Evolutionary conservation across 2,113 vertebrate genomes (phyloP), one percentile per base, ranked within the genome.

Genomic region (Beaufortia kweichowensis): DNA sequence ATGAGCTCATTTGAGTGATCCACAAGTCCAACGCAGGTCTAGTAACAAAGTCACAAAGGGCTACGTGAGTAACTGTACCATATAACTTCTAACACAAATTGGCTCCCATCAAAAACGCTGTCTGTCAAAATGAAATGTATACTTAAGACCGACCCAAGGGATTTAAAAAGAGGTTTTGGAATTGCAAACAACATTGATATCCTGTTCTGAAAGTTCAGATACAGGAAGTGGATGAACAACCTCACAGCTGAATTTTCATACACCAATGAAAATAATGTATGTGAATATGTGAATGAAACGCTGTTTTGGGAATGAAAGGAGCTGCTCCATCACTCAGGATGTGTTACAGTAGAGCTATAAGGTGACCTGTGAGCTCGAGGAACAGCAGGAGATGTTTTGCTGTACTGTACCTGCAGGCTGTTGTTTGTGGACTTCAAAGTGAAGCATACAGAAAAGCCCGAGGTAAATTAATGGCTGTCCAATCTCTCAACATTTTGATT

Each of bases 1-100:
- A 60, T 57, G 39, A 83, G 75, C 69, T 80, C 50, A 80, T 80
- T 80, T 80, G 77, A 61, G 64, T 77, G n/a, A 70, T 69, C 63
- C 35, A 73, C 19, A 28, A 41, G 75, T 46, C 53, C 7, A 21
- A 39, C 2, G 21, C 26, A 43, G 74, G 57, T 72, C 70, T 53
- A 62, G 53, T 62, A 77, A 63, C 23, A 43, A 57, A 66, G 24
- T 41, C 55, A 12, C 66, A 39, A n/a, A 1, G 17, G 24, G 55
- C 43, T 77, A 59, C 17, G 43, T 26, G 59, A 71, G 75, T 60
- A 78, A 78, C 59, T 59, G 59, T 69, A 72, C n/a, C n/a, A n/a
- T 35, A 62, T 19, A 53, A 75, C 79, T 61, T 75, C 24, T 75
- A 29, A 78, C 35, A 78, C 79, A 80, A 78, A 81, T 78, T 80